Evolutionary conservation across 2,113 vertebrate species (phyloP), one percentile per base, ranked within the genome.

Genomic region (Thalassoma bifasciatum): DNA sequence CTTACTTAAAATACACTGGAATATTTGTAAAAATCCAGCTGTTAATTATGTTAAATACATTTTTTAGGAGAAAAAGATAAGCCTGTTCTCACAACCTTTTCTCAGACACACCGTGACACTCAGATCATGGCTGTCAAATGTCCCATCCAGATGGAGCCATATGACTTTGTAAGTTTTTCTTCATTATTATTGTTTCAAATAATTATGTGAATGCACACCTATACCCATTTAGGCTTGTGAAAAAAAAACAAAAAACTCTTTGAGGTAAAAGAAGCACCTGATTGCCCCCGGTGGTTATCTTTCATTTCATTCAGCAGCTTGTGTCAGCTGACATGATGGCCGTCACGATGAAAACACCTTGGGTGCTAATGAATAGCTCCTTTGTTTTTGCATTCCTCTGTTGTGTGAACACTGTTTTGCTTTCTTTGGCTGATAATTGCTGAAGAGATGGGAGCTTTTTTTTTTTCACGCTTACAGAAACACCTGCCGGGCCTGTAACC

Each of bases 311-410:
- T 88, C 79, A 80, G 72, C 81, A 59, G 72, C 64, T 84, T 77
- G 66, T 90, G 88, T 91, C 83, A 84, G 78, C 76, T 91, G 86
- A 91, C 90, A 90, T 85, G 88, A 90, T 85, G 78, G 68, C 72
- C 75, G 38, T 82, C 82, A 72, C 84, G 83, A 82, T 90, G 86
- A 88, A 93, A 93, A 91, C 87, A 91, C 85, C 83, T 83, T 72
- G 72, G 85, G 81, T 88, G 70, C 84, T 73, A 63, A 81, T 93
- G 89, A 94, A 92, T 88, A 81, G 65, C 67, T 77, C 73, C 81
- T 92, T 93, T 94, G 90, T 94, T 92, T 93, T 90, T 86, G 76
- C 85, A 82, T 92, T 92, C 80, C 81, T 88, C 71, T 85, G 79
- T 89, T 91, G 85, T 92, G 83, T 82, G 86, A 88, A 90, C 87